Evolutionary conservation across 2,113 vertebrate species (phyloP).

Genomic region (Penelope pileata): DNA sequence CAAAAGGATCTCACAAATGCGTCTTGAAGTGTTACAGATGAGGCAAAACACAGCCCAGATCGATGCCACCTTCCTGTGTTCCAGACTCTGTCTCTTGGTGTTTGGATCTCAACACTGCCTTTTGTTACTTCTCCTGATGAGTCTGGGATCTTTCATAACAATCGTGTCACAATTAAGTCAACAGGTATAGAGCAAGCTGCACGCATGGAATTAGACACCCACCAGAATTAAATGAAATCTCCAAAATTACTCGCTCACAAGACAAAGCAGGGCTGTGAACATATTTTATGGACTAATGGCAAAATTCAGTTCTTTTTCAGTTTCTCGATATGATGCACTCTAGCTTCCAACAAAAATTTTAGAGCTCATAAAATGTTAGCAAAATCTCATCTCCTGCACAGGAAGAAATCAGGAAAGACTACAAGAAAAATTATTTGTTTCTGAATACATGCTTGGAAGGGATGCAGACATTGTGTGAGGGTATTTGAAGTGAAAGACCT

Average conservation of each 20-base stretch:
- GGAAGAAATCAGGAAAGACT: neutral
- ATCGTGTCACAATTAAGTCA: neutral
- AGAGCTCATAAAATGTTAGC: neutral
- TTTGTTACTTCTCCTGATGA: neutral
- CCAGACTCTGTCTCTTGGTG: neutral
- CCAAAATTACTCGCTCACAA: neutral
- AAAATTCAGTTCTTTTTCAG: neutral
- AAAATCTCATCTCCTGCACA: neutral
- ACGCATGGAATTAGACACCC: neutral
- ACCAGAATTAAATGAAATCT: neutral
- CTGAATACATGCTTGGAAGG: neutral
- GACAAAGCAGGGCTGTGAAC: rapidly evolving
- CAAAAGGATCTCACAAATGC: neutral
- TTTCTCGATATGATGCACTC: neutral
- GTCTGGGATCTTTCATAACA: rapidly evolving
- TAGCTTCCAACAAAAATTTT: neutral
- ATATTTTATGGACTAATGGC: neutral
- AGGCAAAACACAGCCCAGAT: neutral
- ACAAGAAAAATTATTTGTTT: neutral
- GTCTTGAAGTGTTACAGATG: neutral
- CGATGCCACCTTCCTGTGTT: neutral
- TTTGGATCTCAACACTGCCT: rapidly evolving
- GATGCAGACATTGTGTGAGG: neutral
- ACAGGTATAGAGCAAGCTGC: neutral
- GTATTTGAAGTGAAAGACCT: neutral